Evolutionary conservation across 2,888 invertebrate genomes (phyloP), one percentile per base, ranked within the genome.

Genomic region (Drosophila tripunctata): DNA sequence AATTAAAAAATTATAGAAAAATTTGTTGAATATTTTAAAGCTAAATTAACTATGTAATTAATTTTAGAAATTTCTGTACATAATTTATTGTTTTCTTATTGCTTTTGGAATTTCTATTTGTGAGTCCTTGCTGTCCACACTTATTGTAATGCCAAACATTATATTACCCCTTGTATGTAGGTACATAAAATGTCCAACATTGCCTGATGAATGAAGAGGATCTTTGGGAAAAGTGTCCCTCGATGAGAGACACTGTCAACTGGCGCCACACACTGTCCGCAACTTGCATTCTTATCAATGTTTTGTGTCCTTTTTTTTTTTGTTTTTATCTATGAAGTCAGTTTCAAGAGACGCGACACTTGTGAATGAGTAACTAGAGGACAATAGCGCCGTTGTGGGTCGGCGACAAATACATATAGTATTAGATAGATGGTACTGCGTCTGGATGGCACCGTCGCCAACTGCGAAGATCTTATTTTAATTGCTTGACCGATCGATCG

Each of bases 341-440:
- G 30, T 40, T 21, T 24, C 14, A 62, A 43, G n/a, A 30, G 74
- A 33, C 76, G 72, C 76, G 83, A 79, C 78, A 68, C 64, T 82
- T 87, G 83, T 87, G 87, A 87, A 87, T 87, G 84, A 66, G 58
- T 5, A 43, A 2, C 1, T 15, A 40, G 17, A 55, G 73, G 67
- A 87, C 83, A 87, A 87, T 82, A 75, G 69, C 86, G 55, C 84
- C 67, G 87, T 58, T 83, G 84, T 86, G 61, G 75, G 76, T 68
- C 72, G 30, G 1, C 31, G 33, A 21, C 12, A 12, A 4, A 35
- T 14, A 5, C 12, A 30, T 2, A 36, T 21, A 8, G 21, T 10
- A 19, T n/a, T n/a, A n/a, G n/a, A n/a, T n/a, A 12, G 44, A 17
- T 24, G 35, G 24, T 24, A 35, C n/a, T 35, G 35, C 48, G 67